Base-by-base conservation (phyloP, 2,888 invertebrate species). In the Dasysyrphus albostriatus region DNA sequence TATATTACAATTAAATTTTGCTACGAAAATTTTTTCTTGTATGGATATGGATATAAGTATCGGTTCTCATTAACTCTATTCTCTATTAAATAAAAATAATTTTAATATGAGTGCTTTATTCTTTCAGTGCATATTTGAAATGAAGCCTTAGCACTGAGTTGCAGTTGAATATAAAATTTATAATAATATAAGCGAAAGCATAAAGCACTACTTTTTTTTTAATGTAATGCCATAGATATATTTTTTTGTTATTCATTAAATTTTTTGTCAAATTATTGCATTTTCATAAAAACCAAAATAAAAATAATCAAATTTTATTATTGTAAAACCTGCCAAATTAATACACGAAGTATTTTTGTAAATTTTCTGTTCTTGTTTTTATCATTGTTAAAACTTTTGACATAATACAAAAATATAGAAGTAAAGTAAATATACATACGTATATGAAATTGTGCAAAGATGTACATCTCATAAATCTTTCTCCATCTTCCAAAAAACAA, bases 111-210 rank as follows among this genome's bases (percentile, higher is more conserved):
- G 56, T 74, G 79, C 74, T 56, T 74, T 79, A 19, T 79, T 49
- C 47, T 61, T 72, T 58, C 58, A 37, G 65, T 59, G 16, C 16
- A 39, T 39, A 39, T 54, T 39, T 29, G n/a, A 77, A 44, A 73
- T 82, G n/a, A 32, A 83, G 83, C 83, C 78, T 83, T 78, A 83
- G 83, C 83, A 83, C 73, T 67, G 54, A 73, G 77, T 77, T 73
- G 83, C 83, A 73, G 70, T 73, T 59, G 39, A 73, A 82, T 47
- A 59, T n/a, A 47, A 61, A 81, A 56, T 65, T 39, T 72, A 82
- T 70, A 59, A 9, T 47, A 16, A 73, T 73, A 16, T 56, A 69
- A 69, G 72, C 81, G 67, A 69, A 77, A 69, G 81, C 76, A 73
- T 24, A 69, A 54, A 24, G 67, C 67, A 73, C 59, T 56, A 44